phyloP scores from a whole-genome alignment of 2,797 vertebrate species.

The Chelon auratus region DNA sequence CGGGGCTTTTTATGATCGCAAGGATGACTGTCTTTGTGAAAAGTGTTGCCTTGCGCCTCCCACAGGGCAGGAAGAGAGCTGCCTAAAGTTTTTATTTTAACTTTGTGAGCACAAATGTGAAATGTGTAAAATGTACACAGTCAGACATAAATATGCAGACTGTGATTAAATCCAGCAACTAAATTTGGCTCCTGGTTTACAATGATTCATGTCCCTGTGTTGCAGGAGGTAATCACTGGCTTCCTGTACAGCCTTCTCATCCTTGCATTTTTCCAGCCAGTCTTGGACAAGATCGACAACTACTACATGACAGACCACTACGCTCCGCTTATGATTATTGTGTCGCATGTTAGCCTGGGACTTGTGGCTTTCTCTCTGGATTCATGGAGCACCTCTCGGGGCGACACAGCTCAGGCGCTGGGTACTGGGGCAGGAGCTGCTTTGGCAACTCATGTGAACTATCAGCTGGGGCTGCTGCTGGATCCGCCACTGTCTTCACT shows the following conservation, averaged over 20 bases:
- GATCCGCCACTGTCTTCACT: conserved; percentile 85
- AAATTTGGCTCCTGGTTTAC: conserved; percentile 1
- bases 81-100: not conserved
- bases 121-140: no score
- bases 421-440: conserved; percentile 93
- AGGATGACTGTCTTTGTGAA: not conserved
- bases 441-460: conserved; percentile 87
- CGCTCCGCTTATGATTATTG: conserved; percentile 88
- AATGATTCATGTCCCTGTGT: conserved; percentile 39
- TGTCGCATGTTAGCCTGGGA: conserved; percentile 91
- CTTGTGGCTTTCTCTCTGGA: conserved; percentile 96
- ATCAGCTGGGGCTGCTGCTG: conserved; percentile 84
- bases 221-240: conserved; percentile 95
- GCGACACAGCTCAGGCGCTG: conserved; percentile 94
- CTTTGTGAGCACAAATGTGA: not conserved
- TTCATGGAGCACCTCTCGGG: conserved; percentile 97
- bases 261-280: conserved; percentile 88
- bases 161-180: not conserved
- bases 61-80: not conserved
- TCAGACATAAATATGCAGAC: not conserved
- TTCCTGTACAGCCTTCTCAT: conserved; percentile 94
- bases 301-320: conserved; percentile 92
- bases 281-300: conserved; percentile 91
- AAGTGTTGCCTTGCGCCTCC: not conserved
- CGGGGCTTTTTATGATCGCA: not conserved